Percentiles rank a stretch among this genome's conserved stretches.
These are phyloP conservation scores for Eudiplozoon nipponicum DNA, from an alignment of 2,888 invertebrate genomes.

Conservation along the genomic window DNA sequence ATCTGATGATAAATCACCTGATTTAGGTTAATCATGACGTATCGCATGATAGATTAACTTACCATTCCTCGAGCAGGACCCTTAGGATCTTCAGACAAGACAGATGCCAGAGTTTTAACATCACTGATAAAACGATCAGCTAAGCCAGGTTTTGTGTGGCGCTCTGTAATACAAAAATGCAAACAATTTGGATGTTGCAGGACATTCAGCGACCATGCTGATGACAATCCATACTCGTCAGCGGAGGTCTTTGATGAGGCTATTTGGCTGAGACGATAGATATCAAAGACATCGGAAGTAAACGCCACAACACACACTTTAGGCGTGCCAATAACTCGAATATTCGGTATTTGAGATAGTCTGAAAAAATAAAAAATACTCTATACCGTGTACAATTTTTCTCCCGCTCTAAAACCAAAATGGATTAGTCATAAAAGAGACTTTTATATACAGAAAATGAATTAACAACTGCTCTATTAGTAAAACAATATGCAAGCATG, in stretches of 20 bases:
- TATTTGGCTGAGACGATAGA: constrained; percentile 49
- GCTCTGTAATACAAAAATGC: constrained; percentile 62
- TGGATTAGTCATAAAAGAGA: no score
- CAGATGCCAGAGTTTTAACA: constrained; percentile 34
- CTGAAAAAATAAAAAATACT: neutral
- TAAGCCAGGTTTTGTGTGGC: constrained; percentile 53
- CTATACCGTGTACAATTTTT: neutral
- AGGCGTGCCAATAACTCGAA: constrained; percentile 55
- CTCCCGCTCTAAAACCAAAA: no score
- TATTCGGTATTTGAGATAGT: constrained; percentile 33
- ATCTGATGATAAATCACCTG: no score
- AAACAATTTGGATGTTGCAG: constrained; percentile 44
- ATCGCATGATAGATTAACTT: constrained; percentile 16
- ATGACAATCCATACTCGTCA: no score
- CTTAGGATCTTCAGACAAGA: constrained; percentile 37
- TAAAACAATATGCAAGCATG: no score
- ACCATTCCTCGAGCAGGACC: constrained; percentile 35
- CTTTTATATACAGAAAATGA: no score
- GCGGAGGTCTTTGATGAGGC: no score
- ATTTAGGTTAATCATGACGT: no score
- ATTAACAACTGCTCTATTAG: no score
- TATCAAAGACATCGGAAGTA: constrained; percentile 53
- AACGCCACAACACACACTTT: constrained; percentile 62
- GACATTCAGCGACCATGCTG: constrained; percentile 68
- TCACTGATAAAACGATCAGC: constrained; percentile 53